These are phyloP conservation scores for Varecia variegata DNA, from an alignment of 2,797 vertebrate genomes.

Conservation along the genomic window DNA sequence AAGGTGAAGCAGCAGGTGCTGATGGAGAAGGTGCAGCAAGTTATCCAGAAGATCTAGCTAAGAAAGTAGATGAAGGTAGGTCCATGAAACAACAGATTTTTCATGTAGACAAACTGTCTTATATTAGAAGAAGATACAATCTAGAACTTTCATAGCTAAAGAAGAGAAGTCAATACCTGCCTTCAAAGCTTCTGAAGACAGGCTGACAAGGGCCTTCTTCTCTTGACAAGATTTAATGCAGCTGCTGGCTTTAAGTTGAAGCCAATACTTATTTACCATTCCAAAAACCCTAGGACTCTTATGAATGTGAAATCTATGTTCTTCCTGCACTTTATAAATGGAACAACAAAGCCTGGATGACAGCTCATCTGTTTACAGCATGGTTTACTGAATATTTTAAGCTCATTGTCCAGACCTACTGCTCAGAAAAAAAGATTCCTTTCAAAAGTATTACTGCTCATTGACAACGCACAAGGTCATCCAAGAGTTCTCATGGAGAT, in stretches of 20 bases:
- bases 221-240: neutral
- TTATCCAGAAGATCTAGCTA: neutral
- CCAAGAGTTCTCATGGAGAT: neutral
- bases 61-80: neutral
- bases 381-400: neutral
- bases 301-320: neutral
- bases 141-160: neutral
- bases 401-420: neutral
- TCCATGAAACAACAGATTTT: neutral
- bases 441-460: neutral
- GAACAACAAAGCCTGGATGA: neutral
- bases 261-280: neutral
- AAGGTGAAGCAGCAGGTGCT: neutral
- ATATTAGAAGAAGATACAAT: neutral
- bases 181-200: neutral
- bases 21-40: neutral
- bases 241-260: neutral
- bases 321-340: neutral
- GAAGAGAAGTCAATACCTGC: neutral
- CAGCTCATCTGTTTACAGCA: neutral
- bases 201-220: neutral
- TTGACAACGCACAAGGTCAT: neutral
- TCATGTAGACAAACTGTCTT: neutral
- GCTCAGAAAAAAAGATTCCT: neutral
- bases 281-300: neutral